Evolutionary conservation across 2,113 vertebrate species (phyloP), one percentile per base, ranked within the genome.

Genomic region (Spheniscus mendiculus): DNA sequence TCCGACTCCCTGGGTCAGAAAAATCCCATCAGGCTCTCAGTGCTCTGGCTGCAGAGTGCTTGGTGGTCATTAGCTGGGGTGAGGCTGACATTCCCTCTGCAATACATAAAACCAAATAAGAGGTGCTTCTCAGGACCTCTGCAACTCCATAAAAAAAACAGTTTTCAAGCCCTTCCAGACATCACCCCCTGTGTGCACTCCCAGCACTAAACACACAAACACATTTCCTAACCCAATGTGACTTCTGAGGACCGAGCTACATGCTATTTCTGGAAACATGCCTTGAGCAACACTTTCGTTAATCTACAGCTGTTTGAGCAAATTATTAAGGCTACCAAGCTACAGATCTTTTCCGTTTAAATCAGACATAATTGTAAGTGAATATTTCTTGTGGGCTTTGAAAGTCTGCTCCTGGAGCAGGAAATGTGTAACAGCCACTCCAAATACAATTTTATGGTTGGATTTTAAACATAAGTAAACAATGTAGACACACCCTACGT

Each of bases 231-330:
- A 96, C 71, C 74, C 67, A 91, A 69, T 84, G 79, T 84, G 94
- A 95, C 90, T 96, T 61, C 79, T 65, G 79, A 65, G 1, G 92
- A 74, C 89, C 5, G 1, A 92, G 77, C 63, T 87, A 58, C 5
- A 1, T 0, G 34, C 90, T 97, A 97, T 96, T 97, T 97, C 82
- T 82, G 88, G 96, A 97, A 96, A 96, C 65, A 79, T 38, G 97
- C 97, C 97, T 94, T 84, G 65, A 97, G 97, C 97, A 96, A 96
- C 93, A 93, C 80, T 96, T 96, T 76, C 97, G 96, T 96, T 97
- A 97, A 96, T 95, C 90, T 94, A 95, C 94, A 96, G 94, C 90
- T 97, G 93, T 95, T 96, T 93, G 97, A 96, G 85, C 85, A 92
- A 97, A 96, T 96, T 97, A 95, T 97, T 97, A 92, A 84, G 90